Base-by-base conservation (phyloP, 2,888 invertebrate genomes). In the Caenorhabditis drosophilae region DNA sequence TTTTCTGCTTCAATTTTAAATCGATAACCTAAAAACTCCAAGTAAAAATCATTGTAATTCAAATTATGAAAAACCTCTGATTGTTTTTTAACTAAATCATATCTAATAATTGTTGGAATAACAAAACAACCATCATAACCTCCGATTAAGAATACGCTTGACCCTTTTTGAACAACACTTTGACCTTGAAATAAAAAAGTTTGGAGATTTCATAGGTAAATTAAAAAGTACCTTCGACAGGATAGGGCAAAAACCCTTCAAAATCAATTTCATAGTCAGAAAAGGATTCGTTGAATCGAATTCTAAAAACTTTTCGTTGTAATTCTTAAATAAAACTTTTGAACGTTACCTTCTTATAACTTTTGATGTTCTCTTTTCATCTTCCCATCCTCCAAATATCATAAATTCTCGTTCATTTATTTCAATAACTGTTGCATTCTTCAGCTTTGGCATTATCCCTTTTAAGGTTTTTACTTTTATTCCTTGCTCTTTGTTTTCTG, bases 381-480 rank as follows among this genome's bases (percentile, higher is more conserved):
- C 79, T 52, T 79, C 77, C 79, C 79, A 80, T n/a, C 80, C 80
- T 15, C 80, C 80, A 46, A 79, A 67, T 31, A 80, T 35, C 15
- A 77, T 40, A 22, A 76, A 57, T 36, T 59, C 47, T 18, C 46
- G 51, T 25, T 36, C 18, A 34, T 34, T 34, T 2, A 64, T 31
- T 20, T 55, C 47, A 2, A 59, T n/a, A 38, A 50, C 58, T 0
- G 38, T 40, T 1, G 70, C 49, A 45, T 70, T 70, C 22, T 70
- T 70, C 25, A 70, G 42, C 50, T 56, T 58, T 23, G 64, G 64
- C 23, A 64, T 18, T 9, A 26, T 38, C 2, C 50, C 50, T 2
- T 15, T 16, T 2, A 40, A 15, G 12, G 34, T 38, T 23, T n/a
- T 16, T 7, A 46, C 18, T 11, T 34, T 12, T 4, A 16, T 40